Evolutionary conservation across 1,140 invertebrate species (phyloP).

Genomic region (Zaprionus kolodkinae): DNA sequence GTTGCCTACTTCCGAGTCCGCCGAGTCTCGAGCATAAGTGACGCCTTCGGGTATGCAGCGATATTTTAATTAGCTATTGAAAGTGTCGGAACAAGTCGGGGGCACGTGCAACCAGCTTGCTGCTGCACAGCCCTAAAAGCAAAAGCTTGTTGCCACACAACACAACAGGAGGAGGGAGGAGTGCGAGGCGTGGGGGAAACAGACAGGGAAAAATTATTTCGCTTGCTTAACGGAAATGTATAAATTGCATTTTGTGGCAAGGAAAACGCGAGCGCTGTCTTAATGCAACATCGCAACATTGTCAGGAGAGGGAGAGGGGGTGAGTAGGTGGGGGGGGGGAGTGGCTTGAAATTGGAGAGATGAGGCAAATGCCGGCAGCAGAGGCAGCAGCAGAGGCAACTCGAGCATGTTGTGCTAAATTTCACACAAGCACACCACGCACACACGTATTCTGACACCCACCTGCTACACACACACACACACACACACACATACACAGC

Average conservation of each 20-base stretch:
- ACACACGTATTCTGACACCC: background rate
- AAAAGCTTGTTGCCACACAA: slow-evolving; percentile 59
- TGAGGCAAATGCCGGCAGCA: slow-evolving; percentile 54
- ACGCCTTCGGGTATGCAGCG: slow-evolving; percentile 31
- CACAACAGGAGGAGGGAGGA: background rate
- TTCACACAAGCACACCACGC: slow-evolving; percentile 46
- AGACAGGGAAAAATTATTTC: slow-evolving; percentile 59
- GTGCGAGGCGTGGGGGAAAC: background rate
- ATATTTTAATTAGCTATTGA: slow-evolving; percentile 71
- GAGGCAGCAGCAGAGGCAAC: slow-evolving; percentile 46
- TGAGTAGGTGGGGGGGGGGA: background rate
- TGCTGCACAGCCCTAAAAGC: slow-evolving; percentile 53
- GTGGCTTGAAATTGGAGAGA: slow-evolving; percentile 16
- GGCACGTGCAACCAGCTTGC: background rate
- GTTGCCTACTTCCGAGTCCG: slow-evolving; percentile 1
- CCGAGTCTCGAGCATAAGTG: background rate
- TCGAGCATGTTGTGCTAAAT: slow-evolving; percentile 74
- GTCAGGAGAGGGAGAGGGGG: background rate
- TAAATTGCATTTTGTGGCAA: slow-evolving; percentile 76
- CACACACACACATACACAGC: slow-evolving; percentile 46
- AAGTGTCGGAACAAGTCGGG: slow-evolving; percentile 8
- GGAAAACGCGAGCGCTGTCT: slow-evolving; percentile 31
- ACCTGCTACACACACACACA: slow-evolving; percentile 3
- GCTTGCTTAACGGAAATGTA: slow-evolving; percentile 80
- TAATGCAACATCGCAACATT: slow-evolving; percentile 54